Conservation (phyloP, 2,113 vertebrate genomes). For the Bathybates hornii region DNA sequence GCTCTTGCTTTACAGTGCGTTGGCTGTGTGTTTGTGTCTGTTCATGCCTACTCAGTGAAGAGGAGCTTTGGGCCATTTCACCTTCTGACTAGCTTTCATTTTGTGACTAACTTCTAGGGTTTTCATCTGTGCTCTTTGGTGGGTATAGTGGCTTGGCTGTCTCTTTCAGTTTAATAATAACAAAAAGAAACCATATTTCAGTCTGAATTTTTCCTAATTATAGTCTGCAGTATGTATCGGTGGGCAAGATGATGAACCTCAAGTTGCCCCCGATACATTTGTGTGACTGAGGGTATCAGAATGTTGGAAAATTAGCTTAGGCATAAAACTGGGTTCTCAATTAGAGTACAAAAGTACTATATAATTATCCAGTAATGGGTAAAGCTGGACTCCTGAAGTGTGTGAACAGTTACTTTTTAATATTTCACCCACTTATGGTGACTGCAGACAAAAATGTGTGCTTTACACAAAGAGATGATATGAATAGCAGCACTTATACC, state of each 20-base stretch:
- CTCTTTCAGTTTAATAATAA: not conserved
- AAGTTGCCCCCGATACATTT: not conserved
- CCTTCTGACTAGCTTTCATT: not conserved
- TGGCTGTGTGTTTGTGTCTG: not conserved
- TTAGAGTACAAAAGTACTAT: not conserved
- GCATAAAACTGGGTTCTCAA: not conserved
- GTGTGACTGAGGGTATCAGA: not conserved
- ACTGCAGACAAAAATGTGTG: not conserved
- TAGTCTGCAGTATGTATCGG: not conserved
- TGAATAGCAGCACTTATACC: not conserved
- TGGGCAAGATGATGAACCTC: accelerated
- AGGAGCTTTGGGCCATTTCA: not conserved
- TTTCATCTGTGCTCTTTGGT: not conserved
- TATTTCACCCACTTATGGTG: not conserved
- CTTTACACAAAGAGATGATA: not conserved
- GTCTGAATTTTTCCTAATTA: not conserved
- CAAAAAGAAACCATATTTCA: not conserved
- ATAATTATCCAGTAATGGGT: not conserved
- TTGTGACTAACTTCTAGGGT: not conserved
- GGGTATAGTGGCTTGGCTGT: not conserved
- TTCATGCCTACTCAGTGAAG: not conserved
- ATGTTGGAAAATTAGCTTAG: not conserved
- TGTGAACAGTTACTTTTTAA: not conserved
- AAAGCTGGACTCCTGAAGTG: not conserved
- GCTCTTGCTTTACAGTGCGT: not conserved